phyloP scores from a whole-genome alignment of 2,888 invertebrate genomes.

The Pollenia angustigena region DNA sequence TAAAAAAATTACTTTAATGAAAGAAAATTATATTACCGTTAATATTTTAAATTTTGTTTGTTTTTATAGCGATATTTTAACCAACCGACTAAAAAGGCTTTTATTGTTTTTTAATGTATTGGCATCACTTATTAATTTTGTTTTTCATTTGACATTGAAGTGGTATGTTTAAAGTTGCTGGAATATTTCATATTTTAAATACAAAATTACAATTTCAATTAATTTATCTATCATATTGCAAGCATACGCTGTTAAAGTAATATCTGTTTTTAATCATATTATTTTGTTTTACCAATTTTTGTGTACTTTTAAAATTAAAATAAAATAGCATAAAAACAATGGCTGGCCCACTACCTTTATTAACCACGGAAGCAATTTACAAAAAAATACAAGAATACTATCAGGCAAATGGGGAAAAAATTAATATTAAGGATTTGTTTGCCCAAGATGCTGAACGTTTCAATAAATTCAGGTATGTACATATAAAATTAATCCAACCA shows the following conservation, averaged over 20 bases:
- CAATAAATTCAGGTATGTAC: conserved; percentile 92
- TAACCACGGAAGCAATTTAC: conserved; percentile 89
- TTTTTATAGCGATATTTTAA: background rate
- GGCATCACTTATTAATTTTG: conserved; percentile 70
- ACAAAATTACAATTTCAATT: conserved; percentile 53
- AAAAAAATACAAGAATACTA: conserved; percentile 91
- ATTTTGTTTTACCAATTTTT: conserved; percentile 31
- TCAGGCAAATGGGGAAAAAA: conserved; percentile 88
- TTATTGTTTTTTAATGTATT: background rate
- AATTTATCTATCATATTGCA: conserved; percentile 51
- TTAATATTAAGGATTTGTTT: conserved; percentile 94
- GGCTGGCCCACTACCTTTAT: conserved; percentile 83
- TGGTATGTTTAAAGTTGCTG: conserved; percentile 63
- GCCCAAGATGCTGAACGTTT: conserved; percentile 92
- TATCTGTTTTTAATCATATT: conserved; percentile 24
- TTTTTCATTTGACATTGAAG: conserved; percentile 85
- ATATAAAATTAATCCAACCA: conserved; percentile 4
- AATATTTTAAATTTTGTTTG: too few relatives aligned
- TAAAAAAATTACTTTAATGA: too few relatives aligned
- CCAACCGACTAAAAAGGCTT: background rate
- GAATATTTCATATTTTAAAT: conserved; percentile 66
- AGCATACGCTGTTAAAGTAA: conserved; percentile 49
- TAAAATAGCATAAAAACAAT: conserved; percentile 65
- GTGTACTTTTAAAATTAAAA: conserved; percentile 37
- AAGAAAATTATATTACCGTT: too few relatives aligned